These are phyloP conservation scores for Chloropsis hardwickii DNA, from an alignment of 2,113 vertebrate genomes.

Conservation along the genomic window DNA sequence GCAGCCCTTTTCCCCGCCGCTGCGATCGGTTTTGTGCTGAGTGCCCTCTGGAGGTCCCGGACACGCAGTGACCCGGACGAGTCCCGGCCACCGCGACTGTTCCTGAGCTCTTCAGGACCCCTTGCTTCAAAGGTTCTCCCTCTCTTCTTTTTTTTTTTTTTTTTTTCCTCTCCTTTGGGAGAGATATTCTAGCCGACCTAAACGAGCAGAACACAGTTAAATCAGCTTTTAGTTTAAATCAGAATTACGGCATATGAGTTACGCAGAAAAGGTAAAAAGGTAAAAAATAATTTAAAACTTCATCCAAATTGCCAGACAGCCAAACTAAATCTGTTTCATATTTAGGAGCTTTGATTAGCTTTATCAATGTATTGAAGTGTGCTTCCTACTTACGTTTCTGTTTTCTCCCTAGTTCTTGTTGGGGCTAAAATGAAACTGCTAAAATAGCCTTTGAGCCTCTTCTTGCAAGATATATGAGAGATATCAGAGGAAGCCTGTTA, in stretches of 20 bases:
- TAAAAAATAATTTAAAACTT: background rate
- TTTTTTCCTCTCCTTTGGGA: background rate
- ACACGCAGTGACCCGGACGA: background rate
- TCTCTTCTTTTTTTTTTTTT: background rate
- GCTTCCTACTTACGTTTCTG: background rate
- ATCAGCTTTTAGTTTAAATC: background rate
- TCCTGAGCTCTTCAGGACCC: background rate
- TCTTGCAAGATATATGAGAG: background rate
- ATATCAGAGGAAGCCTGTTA: background rate
- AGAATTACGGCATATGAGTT: rapidly evolving
- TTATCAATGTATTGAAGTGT: background rate
- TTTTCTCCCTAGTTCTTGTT: background rate
- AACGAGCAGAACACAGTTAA: background rate
- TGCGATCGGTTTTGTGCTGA: background rate
- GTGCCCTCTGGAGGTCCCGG: constrained; percentile 42
- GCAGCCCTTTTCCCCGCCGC: too few relatives aligned
- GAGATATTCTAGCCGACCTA: background rate
- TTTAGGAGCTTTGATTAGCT: background rate
- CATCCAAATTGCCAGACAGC: background rate
- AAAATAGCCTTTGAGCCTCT: background rate
- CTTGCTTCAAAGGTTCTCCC: background rate
- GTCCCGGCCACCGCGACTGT: background rate
- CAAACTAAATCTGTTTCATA: background rate
- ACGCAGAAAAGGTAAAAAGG: background rate
- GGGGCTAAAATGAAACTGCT: background rate